A percentile compares a stretch with the other conserved stretches of the same genome.
Conservation (phyloP, 2,888 invertebrate species). For the Saturnia pavonia region DNA sequence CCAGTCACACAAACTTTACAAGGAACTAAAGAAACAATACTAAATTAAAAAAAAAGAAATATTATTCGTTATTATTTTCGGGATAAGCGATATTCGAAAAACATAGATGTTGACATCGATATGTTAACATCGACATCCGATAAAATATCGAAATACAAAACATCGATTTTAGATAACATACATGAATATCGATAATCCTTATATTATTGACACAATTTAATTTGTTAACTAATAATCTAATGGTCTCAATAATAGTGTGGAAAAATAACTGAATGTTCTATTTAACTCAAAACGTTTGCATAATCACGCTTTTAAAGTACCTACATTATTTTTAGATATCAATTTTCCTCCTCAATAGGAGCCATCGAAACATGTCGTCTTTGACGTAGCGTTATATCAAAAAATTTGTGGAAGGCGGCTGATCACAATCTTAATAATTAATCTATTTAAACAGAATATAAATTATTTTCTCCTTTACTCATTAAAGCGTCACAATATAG, state of each 20-base stretch:
- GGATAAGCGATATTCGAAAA: no score
- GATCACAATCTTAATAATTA: neutral
- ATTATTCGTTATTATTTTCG: no score
- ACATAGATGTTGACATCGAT: no score
- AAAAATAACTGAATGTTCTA: neutral
- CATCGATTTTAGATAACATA: no score
- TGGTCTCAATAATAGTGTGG: neutral
- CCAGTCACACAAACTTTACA: neutral
- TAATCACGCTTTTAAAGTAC: neutral
- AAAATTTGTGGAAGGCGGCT: neutral
- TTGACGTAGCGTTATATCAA: neutral
- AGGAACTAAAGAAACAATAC: slow-evolving; percentile 2
- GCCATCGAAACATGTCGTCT: neutral
- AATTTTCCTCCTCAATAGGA: neutral
- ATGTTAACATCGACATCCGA: no score
- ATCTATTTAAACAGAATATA: neutral
- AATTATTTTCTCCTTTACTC: neutral
- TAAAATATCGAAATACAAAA: no score
- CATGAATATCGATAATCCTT: no score
- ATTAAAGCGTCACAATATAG: neutral
- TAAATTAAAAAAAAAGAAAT: no score
- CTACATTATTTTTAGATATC: neutral
- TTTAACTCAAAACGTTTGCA: neutral
- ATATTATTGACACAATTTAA: neutral
- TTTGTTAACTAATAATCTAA: neutral